These are phyloP conservation scores for Diabrotica undecimpunctata DNA, from an alignment of 1,140 invertebrate genomes.

Conservation along the genomic window DNA sequence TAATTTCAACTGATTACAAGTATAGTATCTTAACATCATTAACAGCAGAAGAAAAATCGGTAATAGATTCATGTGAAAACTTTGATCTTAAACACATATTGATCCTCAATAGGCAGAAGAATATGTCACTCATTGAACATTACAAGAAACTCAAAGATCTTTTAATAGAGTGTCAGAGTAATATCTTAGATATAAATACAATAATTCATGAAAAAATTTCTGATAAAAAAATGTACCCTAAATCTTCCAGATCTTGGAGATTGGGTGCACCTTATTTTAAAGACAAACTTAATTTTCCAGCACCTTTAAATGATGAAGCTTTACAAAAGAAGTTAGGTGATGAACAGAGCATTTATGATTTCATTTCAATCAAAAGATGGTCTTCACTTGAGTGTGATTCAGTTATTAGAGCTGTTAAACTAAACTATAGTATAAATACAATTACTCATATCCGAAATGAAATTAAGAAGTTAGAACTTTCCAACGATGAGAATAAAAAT, in stretches of 20 bases:
- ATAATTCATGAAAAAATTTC: constrained; percentile 19
- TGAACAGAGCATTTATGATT: constrained; percentile 34
- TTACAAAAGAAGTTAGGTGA: constrained; percentile 31
- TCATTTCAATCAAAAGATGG: constrained; percentile 29
- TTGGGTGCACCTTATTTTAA: constrained; percentile 45
- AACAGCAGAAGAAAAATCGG: constrained; percentile 27
- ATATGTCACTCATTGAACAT: constrained; percentile 29
- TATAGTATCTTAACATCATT: constrained; percentile 14
- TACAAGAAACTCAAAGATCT: constrained; percentile 33
- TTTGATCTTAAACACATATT: constrained; percentile 29
- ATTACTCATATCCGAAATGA: constrained; percentile 5
- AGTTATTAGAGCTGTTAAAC: constrained; percentile 19
- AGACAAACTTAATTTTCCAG: constrained; percentile 33
- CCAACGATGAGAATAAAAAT: not conserved
- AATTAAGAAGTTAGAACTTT: constrained; percentile 6
- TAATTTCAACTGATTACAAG: constrained; percentile 14
- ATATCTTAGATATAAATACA: constrained; percentile 24
- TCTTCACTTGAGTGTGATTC: constrained; percentile 18
- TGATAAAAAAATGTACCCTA: not conserved
- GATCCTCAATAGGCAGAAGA: constrained; percentile 31
- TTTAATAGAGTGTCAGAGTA: constrained; percentile 26
- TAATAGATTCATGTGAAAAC: constrained; percentile 30
- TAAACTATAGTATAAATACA: constrained; percentile 19
- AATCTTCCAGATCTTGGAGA: constrained; percentile 20
- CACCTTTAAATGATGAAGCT: constrained; percentile 37